Evolutionary conservation across 2,797 vertebrate species (phyloP).

Genomic region (Tolypeutes matacus): DNA sequence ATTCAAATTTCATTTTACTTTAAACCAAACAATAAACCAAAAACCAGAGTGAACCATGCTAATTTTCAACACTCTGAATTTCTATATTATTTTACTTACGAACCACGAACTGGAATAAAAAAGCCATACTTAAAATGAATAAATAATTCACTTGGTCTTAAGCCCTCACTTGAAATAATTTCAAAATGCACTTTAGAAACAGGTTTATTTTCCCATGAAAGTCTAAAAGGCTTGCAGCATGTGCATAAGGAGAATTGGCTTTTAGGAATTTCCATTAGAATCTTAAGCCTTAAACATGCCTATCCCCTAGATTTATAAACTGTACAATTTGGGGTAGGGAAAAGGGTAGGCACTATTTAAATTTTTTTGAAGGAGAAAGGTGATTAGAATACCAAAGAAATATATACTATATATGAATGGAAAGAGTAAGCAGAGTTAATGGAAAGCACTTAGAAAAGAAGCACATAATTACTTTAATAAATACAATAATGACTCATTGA

Average conservation of each 20-base stretch:
- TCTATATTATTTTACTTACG: slow-evolving; percentile 58
- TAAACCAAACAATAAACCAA: slow-evolving; percentile 57
- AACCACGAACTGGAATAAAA: slow-evolving; percentile 49
- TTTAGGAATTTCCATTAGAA: slow-evolving; percentile 22
- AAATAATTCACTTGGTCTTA: slow-evolving; percentile 58
- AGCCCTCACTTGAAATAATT: slow-evolving; percentile 57
- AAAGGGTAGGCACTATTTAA: background rate
- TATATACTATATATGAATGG: background rate
- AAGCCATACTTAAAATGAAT: slow-evolving; percentile 61
- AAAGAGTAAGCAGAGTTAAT: background rate
- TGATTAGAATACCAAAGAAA: slow-evolving; percentile 7
- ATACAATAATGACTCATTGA: background rate
- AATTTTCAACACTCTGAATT: slow-evolving; percentile 59
- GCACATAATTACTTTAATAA: slow-evolving; percentile 36
- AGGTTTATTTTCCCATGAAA: slow-evolving; percentile 48
- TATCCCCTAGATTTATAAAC: background rate
- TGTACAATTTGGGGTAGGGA: background rate
- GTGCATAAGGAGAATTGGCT: background rate
- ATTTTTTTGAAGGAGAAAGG: slow-evolving; percentile 34
- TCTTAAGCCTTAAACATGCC: slow-evolving; percentile 40
- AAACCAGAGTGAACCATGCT: slow-evolving; percentile 1
- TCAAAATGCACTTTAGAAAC: slow-evolving; percentile 62
- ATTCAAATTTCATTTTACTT: slow-evolving; percentile 36
- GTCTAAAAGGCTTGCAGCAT: background rate
- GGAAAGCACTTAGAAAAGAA: slow-evolving; percentile 35